Conservation (phyloP, 92 coral and sea anemone genomes). For the Hydrozoanthus gracilis region DNA sequence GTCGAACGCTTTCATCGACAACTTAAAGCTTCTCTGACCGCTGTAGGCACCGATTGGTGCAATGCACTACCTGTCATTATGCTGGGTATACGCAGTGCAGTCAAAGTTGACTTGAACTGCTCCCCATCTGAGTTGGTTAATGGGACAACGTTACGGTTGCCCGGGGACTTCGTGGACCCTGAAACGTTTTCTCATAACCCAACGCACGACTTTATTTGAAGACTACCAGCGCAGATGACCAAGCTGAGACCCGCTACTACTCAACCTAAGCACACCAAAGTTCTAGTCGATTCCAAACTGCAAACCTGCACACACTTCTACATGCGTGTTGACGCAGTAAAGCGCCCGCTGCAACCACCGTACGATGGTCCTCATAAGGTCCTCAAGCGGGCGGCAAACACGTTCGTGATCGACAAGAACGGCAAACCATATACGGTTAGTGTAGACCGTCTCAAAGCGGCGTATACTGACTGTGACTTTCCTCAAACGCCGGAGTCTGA, state of each 20-base stretch:
- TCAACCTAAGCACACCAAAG: neutral
- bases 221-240: constrained; percentile 15
- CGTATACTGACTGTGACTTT: neutral
- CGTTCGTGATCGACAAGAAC: neutral
- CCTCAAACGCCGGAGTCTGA: neutral
- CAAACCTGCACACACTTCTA: neutral
- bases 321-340: neutral
- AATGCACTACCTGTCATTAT: constrained; percentile 53
- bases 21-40: constrained; percentile 49
- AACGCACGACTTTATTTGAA: constrained; percentile 18
- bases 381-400: neutral
- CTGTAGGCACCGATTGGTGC: constrained; percentile 53
- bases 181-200: neutral
- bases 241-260: neutral
- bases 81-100: neutral
- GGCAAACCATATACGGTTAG: neutral
- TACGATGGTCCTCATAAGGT: constrained; percentile 34
- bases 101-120: constrained; percentile 30
- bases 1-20: constrained; percentile 24
- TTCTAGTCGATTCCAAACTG: neutral
- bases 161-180: constrained; percentile 59
- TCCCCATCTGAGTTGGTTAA: constrained; percentile 1
- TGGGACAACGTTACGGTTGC: constrained; percentile 57
- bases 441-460: neutral
- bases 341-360: constrained; percentile 35